Evolutionary conservation across 2,797 vertebrate species (phyloP), one percentile per base, ranked within the genome.

Genomic region (Falco columbarius): DNA sequence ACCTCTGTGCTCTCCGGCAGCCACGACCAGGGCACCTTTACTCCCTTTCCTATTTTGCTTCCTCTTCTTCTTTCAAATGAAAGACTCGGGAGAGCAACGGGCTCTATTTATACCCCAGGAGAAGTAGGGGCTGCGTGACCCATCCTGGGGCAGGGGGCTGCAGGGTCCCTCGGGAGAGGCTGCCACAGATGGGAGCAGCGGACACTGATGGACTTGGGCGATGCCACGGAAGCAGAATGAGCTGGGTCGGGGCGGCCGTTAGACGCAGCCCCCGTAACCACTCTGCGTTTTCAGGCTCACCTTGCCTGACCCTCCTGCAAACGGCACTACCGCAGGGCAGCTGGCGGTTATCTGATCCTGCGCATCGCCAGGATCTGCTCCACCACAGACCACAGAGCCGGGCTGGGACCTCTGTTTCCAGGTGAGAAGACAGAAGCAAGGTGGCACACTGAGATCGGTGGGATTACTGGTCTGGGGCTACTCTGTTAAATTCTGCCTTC

Each of bases 1-100:
- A 72, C 51, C 79, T 83, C 86, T 0, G 1, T 0, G 3, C 61
- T 40, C 62, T 34, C 32, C 0, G 0, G 32, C 0, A 0, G 76
- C 70, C 24, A 12, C 4, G 4, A 23, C 38, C 3, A 3, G 79
- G 74, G 49, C 2, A 0, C 82, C 82, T 47, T 65, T 21, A 61
- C 36, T 44, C 49, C 18, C 49, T 94, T 88, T 87, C 70, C 87
- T 56, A 2, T 91, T 96, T 88, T 5, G 14, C 73, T 95, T 94
- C 93, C 91, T 81, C 95, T 75, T 79, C 20, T 2, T 81, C 54
- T 66, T 86, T 86, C 75, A 85, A 24, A 85, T 26, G 44, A 79
- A 91, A 66, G 34, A 8, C 27, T 3, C 29, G 7, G 38, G 74
- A 83, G 42, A 81, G 21, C 65, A 89, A 61, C 1, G 0, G 23